Conservation (phyloP, 2,797 vertebrate genomes). For the Taeniopygia guttata region DNA sequence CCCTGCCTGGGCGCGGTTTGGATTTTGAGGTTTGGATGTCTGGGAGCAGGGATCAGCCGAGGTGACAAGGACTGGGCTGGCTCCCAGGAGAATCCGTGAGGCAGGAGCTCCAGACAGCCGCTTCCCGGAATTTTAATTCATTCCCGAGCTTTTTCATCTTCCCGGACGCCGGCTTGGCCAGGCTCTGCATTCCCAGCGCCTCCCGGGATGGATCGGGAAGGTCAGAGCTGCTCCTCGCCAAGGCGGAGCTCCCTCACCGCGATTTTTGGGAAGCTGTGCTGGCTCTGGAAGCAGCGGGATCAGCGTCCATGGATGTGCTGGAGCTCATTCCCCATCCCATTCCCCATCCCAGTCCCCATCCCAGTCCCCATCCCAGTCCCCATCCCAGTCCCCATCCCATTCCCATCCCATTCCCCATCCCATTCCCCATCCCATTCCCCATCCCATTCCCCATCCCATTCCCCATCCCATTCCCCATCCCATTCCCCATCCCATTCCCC, state of each 20-base stretch:
- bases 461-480: neutral
- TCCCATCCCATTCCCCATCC: neutral
- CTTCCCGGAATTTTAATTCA: constrained; percentile 19
- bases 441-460: neutral
- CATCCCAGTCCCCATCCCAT: neutral
- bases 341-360: too few relatives aligned
- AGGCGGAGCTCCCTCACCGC: neutral
- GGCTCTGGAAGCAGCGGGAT: neutral
- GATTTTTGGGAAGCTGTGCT: neutral
- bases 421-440: neutral
- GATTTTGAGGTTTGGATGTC: neutral
- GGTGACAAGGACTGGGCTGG: neutral
- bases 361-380: neutral
- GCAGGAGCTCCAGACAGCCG: neutral
- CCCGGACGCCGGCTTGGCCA: neutral
- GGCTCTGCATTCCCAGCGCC: neutral
- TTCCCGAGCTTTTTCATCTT: neutral
- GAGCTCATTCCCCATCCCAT: neutral
- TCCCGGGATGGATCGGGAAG: neutral
- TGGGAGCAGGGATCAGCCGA: neutral
- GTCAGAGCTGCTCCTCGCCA: neutral
- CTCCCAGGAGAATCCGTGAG: neutral
- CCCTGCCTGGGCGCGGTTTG: neutral
- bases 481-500: neutral
- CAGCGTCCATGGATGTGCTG: neutral